phyloP scores from a whole-genome alignment of 2,797 vertebrate genomes.

The Tadarida brasiliensis region DNA sequence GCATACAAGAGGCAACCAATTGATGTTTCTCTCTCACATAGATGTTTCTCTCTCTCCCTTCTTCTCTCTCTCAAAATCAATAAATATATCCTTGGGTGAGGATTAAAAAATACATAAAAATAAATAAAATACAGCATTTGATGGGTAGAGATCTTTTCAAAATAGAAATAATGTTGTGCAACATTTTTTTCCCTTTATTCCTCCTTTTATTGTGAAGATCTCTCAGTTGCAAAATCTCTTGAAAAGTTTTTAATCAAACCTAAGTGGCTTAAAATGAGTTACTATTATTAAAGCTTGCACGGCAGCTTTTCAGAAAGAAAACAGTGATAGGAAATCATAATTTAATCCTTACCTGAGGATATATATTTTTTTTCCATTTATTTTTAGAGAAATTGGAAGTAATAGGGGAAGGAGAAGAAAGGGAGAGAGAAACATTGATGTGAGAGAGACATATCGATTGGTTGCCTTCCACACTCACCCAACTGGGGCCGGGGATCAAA shows the following conservation, averaged over 20 bases:
- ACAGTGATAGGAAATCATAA: neutral
- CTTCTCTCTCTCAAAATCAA: neutral
- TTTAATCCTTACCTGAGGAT: neutral
- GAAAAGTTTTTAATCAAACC: neutral
- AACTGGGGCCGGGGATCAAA: neutral
- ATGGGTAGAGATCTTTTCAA: neutral
- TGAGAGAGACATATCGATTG: neutral
- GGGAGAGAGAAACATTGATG: neutral
- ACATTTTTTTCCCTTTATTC: neutral
- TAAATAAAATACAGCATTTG: slow-evolving; percentile 17
- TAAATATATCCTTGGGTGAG: neutral
- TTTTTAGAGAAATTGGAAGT: neutral
- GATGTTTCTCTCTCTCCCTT: neutral
- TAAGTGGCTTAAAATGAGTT: neutral
- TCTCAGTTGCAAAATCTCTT: neutral
- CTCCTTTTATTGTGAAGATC: neutral
- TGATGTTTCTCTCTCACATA: neutral
- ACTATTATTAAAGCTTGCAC: neutral
- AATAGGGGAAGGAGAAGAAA: neutral
- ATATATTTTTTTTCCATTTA: neutral
- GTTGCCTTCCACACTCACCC: neutral
- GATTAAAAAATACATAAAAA: neutral
- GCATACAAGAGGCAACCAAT: neutral
- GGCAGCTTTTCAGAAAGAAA: neutral
- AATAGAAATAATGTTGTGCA: neutral